These are phyloP conservation scores for Lutjanus erythropterus DNA, from an alignment of 2,113 vertebrate genomes.

Conservation along the genomic window DNA sequence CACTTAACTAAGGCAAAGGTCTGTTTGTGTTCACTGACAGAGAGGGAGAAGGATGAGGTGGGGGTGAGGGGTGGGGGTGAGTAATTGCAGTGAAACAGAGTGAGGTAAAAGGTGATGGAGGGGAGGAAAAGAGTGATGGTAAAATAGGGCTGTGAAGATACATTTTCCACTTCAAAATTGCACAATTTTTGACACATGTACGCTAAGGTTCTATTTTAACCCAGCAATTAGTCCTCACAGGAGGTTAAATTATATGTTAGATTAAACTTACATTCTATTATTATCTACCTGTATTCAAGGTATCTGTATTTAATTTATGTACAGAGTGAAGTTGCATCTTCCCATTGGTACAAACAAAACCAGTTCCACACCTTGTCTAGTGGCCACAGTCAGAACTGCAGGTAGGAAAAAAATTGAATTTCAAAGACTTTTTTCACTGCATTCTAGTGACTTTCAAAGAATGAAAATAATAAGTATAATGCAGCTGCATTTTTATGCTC, in stretches of 20 bases:
- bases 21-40: constrained; percentile 38
- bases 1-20: constrained; percentile 23
- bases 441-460: no score
- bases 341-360: not conserved
- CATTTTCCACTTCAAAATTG: not conserved
- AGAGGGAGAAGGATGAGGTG: not conserved
- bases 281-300: not conserved
- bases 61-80: no score
- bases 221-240: not conserved
- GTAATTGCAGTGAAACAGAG: not conserved
- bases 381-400: not conserved
- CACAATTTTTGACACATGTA: not conserved
- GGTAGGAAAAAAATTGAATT: no score
- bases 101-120: not conserved
- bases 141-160: no score
- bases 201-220: not conserved
- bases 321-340: not conserved
- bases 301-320: not conserved
- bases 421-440: no score
- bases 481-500: no score
- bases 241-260: not conserved
- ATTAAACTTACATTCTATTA: not conserved
- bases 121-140: no score
- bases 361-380: not conserved
- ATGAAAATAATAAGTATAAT: no score